These are phyloP conservation scores for Platycheirus rosarum DNA, from an alignment of 2,888 invertebrate genomes.

Conservation along the genomic window DNA sequence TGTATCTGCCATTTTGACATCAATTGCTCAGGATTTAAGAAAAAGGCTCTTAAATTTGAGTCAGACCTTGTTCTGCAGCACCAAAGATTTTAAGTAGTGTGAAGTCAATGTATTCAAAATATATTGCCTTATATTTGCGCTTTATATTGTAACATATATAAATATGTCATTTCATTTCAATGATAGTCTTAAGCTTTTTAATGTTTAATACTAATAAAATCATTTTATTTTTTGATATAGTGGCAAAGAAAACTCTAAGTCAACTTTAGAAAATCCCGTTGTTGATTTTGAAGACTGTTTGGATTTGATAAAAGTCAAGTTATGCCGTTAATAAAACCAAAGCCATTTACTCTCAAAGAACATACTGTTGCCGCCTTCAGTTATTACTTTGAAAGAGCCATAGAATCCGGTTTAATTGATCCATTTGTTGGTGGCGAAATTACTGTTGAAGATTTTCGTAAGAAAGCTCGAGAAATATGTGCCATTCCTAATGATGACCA, in stretches of 20 bases:
- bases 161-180: too few species aligned
- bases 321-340: constrained; percentile 83
- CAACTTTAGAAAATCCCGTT: constrained; percentile 86
- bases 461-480: constrained; percentile 87
- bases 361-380: constrained; percentile 92
- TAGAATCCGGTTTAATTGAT: constrained; percentile 92
- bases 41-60: too few species aligned
- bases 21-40: too few species aligned
- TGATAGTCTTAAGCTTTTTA: too few species aligned
- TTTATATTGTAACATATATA: too few species aligned
- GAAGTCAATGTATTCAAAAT: too few species aligned
- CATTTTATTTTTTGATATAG: constrained; percentile 74
- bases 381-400: constrained; percentile 96
- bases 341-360: constrained; percentile 85
- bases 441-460: constrained; percentile 87
- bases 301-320: constrained; percentile 85
- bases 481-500: constrained; percentile 90
- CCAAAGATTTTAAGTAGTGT: too few species aligned
- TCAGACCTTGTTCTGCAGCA: too few species aligned
- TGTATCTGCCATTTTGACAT: too few species aligned
- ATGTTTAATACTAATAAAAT: too few species aligned
- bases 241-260: constrained; percentile 83
- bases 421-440: constrained; percentile 88
- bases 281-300: constrained; percentile 86
- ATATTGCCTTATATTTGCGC: too few species aligned